Conservation (phyloP, 2,797 vertebrate species). For the Pyrocephalus nanus region DNA sequence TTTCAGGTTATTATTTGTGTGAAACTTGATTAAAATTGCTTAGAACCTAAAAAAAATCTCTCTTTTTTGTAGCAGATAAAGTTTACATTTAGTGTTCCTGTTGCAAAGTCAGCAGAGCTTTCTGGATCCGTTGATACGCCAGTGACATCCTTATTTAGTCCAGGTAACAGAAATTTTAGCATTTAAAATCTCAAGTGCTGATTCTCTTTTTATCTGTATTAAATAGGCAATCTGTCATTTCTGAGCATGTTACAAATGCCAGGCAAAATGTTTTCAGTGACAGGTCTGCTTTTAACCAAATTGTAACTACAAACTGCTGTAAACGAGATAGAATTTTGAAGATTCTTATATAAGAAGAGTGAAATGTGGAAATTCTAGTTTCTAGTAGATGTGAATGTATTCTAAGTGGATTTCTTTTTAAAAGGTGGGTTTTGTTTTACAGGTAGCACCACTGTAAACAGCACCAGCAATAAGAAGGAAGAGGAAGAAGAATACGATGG, state of each 20-base stretch:
- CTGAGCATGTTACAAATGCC: neutral
- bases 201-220: neutral
- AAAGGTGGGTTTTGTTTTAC: neutral
- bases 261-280: neutral
- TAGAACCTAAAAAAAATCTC: conserved; percentile 4
- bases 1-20: conserved; percentile 4
- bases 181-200: neutral
- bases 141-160: conserved; percentile 62
- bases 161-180: conserved; percentile 74
- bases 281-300: neutral
- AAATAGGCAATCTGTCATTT: neutral
- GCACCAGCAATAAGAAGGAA: conserved; percentile 73
- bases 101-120: conserved; percentile 82
- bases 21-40: neutral
- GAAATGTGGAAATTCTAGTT: neutral
- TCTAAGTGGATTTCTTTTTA: neutral
- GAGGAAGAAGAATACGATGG: conserved; percentile 82
- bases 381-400: neutral
- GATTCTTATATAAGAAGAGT: neutral
- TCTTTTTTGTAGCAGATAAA: conserved; percentile 78
- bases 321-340: neutral
- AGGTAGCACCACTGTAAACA: conserved; percentile 63
- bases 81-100: conserved; percentile 96
- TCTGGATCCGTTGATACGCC: conserved; percentile 80
- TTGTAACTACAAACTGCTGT: neutral